Evolutionary conservation across 2,888 invertebrate species (phyloP), one percentile per base, ranked within the genome.

Genomic region (Lysandra bellargus): DNA sequence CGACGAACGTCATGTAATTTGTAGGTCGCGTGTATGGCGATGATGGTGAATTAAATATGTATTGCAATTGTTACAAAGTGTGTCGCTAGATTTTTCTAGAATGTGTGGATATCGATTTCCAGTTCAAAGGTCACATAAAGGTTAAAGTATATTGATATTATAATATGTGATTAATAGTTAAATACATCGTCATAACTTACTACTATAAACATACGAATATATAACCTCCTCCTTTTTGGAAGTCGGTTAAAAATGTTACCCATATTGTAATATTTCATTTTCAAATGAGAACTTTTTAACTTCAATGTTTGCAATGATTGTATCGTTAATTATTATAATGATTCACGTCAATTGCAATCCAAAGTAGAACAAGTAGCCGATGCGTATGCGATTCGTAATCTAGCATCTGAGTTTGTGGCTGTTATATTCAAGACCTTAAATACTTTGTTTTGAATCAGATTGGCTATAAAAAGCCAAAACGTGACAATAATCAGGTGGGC

Each of bases 1-100:
- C 17, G 30, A 57, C 53, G 69, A 57, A 33, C 53, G 57, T 76
- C 76, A 76, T 30, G 76, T 75, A 49, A 49, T 53, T 49, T 75
- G 17, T 76, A 33, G 76, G 76, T 76, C 57, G 76, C 57, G 76
- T 76, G 57, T 33, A 30, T 75, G 30, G 33, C 7, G 76, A 33
- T 33, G 69, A 17, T 23, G 53, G 76, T 7, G 74, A 53, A 76
- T 76, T 76, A 53, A 76, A 76, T 76, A 53, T 76, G 76, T 76
- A 53, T 75, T 7, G 69, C 69, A 69, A 69, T 69, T 69, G 30
- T 69, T 64, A 64, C 30, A 33, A 69, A 69, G 69, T 33, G 69
- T 37, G 33, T 33, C 69, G 33, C 69, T 69, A 33, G 69, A 69
- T 37, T 37, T 69, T 69, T 37, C 69, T 69, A 69, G 17, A 37